A percentile compares a stretch with the other conserved stretches of the same genome.
phyloP scores from a whole-genome alignment of 2,888 invertebrate species.

The Zhuqinia jingwanae region DNA sequence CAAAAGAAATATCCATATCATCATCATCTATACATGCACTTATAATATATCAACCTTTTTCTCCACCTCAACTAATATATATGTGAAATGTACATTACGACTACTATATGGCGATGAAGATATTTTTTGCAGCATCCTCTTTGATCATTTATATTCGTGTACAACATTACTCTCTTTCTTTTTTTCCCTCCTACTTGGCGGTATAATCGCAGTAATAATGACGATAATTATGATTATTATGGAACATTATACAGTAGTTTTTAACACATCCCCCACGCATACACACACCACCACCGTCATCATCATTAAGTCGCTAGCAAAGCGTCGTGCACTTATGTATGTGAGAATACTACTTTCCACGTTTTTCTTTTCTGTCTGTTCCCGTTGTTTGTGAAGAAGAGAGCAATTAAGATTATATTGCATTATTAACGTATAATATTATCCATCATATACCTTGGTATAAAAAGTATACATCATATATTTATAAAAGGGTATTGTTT shows the following conservation, averaged over 20 bases:
- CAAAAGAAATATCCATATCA: constrained; percentile 11
- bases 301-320: constrained; percentile 57
- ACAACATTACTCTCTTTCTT: constrained; percentile 38
- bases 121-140: neutral
- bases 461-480: neutral
- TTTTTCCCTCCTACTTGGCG: constrained; percentile 1
- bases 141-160: constrained; percentile 47
- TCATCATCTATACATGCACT: too few relatives aligned
- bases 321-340: too few relatives aligned
- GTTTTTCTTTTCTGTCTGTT: neutral
- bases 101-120: neutral
- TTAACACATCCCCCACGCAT: constrained; percentile 46
- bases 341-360: neutral
- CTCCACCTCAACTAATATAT: neutral
- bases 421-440: constrained; percentile 62
- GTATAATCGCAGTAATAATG: constrained; percentile 46
- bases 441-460: constrained; percentile 43
- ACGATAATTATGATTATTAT: constrained; percentile 60
- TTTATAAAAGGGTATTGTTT: too few relatives aligned
- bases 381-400: constrained; percentile 39
- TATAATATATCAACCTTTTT: too few relatives aligned
- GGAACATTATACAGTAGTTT: constrained; percentile 54
- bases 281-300: constrained; percentile 34
- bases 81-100: too few relatives aligned
- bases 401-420: constrained; percentile 68